A percentile compares a stretch with the other conserved stretches of the same genome.
Evolutionary conservation across 2,797 vertebrate species (phyloP).

Genomic region (Sebastes ruberrimus): DNA sequence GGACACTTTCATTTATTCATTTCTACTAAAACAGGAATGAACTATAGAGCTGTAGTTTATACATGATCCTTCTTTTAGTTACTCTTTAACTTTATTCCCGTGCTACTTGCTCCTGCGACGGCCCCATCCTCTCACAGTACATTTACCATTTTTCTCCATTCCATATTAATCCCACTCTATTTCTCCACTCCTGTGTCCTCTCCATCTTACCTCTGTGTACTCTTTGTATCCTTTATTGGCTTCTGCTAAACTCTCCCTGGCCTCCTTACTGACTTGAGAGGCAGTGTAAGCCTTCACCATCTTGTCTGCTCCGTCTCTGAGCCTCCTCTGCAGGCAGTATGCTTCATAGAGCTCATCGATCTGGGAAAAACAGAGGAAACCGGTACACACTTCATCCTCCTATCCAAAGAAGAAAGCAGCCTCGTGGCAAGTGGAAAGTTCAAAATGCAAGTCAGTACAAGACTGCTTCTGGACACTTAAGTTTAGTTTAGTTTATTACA

Average conservation of each 20-base stretch:
- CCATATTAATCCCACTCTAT: neutral
- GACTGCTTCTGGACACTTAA: no score
- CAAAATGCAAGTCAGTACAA: neutral
- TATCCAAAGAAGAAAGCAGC: neutral
- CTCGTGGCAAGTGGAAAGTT: no score
- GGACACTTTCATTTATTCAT: neutral
- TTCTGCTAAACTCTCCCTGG: conserved; percentile 91
- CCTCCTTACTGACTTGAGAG: conserved; percentile 90
- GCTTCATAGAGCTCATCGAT: conserved; percentile 95
- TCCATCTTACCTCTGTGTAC: conserved; percentile 90
- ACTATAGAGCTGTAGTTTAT: neutral
- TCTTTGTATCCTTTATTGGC: conserved; percentile 95
- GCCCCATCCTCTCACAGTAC: neutral
- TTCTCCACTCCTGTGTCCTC: neutral
- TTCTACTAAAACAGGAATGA: neutral
- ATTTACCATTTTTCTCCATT: neutral
- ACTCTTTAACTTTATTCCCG: neutral
- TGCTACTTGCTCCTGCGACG: neutral
- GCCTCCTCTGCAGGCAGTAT: conserved; percentile 93
- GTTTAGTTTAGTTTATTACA: neutral
- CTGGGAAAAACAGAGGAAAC: conserved; percentile 68
- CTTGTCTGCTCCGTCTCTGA: conserved; percentile 93
- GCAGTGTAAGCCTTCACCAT: conserved; percentile 93
- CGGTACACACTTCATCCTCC: neutral
- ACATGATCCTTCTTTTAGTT: neutral